Base-by-base conservation (phyloP, 1,140 invertebrate species). In the Diorhabda elongata region DNA sequence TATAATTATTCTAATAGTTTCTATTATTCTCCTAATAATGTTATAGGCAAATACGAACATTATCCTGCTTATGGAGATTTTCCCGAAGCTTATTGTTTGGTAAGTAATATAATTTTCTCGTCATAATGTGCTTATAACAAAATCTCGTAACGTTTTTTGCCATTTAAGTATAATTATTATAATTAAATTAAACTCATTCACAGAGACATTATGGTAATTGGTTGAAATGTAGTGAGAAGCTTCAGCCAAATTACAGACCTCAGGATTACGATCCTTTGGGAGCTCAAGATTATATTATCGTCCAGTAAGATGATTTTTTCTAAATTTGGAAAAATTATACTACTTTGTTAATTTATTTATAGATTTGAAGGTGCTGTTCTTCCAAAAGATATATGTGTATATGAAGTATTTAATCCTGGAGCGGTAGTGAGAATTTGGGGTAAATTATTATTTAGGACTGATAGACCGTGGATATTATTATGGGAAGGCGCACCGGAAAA, bases 331-430 rank as follows among this genome's bases (percentile, higher is more conserved):
- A 8, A 8, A 6, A n/a, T 52, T 8, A 3, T 8, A 52, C 4
- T 52, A 52, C 2, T 52, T 7, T 11, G 59, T 61, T 9, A 61
- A 65, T 64, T 67, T 63, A 63, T 78, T 82, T 83, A 69, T 77
- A 92, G 91, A 69, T 96, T 92, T 82, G 86, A 91, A 79, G 83
- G 86, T 72, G 84, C 87, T 69, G 91, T 96, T 3, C 89, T 90
- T 78, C 94, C 94, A 5, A 81, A 88, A 8, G 86, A 89, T 75
- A 85, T 97, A 57, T 88, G 87, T 3, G 87, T 96, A 67, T 96
- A 91, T 82, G 94, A 97, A 82, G 95, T 92, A 3, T 96, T 92
- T 73, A 96, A 96, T 82, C 94, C 95, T 4, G 94, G 94, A 43
- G 90, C 92, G 43, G 85, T 96, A 8, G 88, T 96, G 6, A 86